phyloP scores from a whole-genome alignment of 2,113 vertebrate genomes.

The Brachypodius melanocephalos region DNA sequence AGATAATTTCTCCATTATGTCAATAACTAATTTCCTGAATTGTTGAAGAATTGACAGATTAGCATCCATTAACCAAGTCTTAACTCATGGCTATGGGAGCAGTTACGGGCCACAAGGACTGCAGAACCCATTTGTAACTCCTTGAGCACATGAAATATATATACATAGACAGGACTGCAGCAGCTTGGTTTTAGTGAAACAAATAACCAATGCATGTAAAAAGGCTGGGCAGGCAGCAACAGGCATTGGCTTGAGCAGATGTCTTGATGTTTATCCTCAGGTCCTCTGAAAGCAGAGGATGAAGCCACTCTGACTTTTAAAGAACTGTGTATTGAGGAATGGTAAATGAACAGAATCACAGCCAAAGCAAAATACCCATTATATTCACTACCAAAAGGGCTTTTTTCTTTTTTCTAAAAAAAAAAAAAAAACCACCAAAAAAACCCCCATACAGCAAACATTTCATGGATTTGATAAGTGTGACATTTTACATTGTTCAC shows the following conservation, averaged over 20 bases:
- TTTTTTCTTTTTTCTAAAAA: background rate
- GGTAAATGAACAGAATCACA: background rate
- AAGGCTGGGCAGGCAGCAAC: background rate
- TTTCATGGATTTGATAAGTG: background rate
- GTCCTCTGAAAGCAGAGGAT: background rate
- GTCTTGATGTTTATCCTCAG: background rate
- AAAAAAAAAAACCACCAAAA: background rate
- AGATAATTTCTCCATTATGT: slow-evolving; percentile 35
- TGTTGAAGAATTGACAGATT: slow-evolving; percentile 17
- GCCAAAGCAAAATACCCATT: background rate
- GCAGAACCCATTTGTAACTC: background rate
- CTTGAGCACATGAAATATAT: background rate
- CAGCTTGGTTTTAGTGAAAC: background rate
- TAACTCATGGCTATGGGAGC: background rate
- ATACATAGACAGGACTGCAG: background rate
- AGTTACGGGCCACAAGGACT: background rate
- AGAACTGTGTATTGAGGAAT: background rate
- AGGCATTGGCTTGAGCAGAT: background rate
- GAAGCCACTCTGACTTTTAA: background rate
- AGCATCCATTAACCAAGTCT: background rate
- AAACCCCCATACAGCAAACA: background rate
- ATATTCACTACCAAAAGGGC: background rate
- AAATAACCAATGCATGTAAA: background rate
- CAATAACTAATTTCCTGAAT: slow-evolving; percentile 42
- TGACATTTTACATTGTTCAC: background rate